A percentile compares a stretch with the other conserved stretches of the same genome.
phyloP scores from a whole-genome alignment of 2,113 vertebrate genomes.

The Barbus barbus region DNA sequence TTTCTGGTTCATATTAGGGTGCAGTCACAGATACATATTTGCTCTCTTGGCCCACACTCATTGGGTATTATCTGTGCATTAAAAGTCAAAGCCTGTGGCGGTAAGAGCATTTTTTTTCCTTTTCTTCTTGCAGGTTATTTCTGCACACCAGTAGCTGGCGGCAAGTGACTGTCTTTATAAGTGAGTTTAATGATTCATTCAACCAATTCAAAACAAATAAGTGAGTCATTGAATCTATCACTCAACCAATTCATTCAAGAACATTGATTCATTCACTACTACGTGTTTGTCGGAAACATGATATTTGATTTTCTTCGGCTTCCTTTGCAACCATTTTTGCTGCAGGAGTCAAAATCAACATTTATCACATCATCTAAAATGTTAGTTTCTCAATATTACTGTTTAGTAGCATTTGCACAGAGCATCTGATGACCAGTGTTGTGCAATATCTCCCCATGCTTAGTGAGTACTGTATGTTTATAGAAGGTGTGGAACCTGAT shows the following conservation, averaged over 20 bases:
- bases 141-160: background rate
- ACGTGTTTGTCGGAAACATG: background rate
- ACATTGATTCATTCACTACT: background rate
- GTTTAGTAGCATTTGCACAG: background rate
- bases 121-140: too few species aligned
- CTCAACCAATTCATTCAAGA: background rate
- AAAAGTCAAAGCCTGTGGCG: background rate
- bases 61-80: background rate
- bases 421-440: conserved; percentile 3
- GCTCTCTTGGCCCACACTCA: background rate
- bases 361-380: background rate
- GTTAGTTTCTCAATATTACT: background rate
- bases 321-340: background rate
- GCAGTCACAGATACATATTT: background rate
- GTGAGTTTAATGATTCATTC: background rate
- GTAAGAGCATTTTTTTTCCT: too few species aligned
- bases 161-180: background rate
- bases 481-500: conserved; percentile 19
- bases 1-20: background rate
- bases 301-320: background rate
- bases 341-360: background rate
- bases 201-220: background rate
- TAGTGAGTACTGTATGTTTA: background rate
- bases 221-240: background rate
- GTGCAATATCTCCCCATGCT: background rate